Base-by-base conservation (phyloP, 2,888 invertebrate species). In the Graphium colonna region DNA sequence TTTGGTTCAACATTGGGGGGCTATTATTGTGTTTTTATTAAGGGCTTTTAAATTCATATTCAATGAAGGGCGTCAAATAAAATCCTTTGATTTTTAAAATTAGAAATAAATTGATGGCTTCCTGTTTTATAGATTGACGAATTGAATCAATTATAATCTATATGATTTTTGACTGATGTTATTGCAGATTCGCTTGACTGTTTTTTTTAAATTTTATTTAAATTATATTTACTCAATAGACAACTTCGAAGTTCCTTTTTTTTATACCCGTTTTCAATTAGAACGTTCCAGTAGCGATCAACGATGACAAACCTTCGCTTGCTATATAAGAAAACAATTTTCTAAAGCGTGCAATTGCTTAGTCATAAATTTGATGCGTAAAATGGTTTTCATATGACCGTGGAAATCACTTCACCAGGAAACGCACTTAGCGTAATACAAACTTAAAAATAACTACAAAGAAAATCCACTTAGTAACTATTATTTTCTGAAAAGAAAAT, bases 261-360 rank as follows among this genome's bases (percentile, higher is more conserved):
- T 3, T 7, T 1, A 12, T 12, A n/a, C n/a, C n/a, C n/a, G 5
- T 38, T 10, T 5, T 7, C 16, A 52, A 48, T 53, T 48, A 28
- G 12, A 52, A 42, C 8, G 26, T 26, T 17, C 13, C 10, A 40
- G 26, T 47, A 18, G 38, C 43, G 36, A 42, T 36, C 28, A 12
- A 43, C 54, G 43, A 56, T 39, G 26, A 47, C 47, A 36, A 51
- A 47, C 26, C 52, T 15, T 36, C n/a, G 21, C 41, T 47, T 26
- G 26, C 15, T 52, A 16, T 40, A 9, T 8, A 36, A 26, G 42
- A 38, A n/a, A 12, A 43, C 36, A 45, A 45, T 48, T 38, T 48
- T 47, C 52, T 38, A 43, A 26, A 31, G 17, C 15, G 13, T 33
- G 10, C 16, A 38, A 38, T 46, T 21, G n/a, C 9, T 41, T 41